Evolutionary conservation across 2,888 invertebrate species (phyloP), one percentile per base, ranked within the genome.

Genomic region (Liodrosophila aerea): DNA sequence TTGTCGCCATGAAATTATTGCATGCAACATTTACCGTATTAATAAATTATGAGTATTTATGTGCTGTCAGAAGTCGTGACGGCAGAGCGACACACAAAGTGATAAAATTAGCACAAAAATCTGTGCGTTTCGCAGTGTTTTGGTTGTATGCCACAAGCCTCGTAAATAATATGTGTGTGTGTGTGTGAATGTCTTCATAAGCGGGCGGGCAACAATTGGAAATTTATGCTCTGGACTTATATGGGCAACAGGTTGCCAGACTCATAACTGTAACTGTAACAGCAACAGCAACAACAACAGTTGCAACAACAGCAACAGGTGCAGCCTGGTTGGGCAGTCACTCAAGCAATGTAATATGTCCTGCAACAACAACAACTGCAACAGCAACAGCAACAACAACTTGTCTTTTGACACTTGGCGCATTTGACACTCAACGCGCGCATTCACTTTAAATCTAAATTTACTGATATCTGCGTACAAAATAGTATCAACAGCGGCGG

Each of bases 41-140:
- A 87, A 88, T 87, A 87, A 87, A 87, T 87, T 88, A 88, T 87
- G 82, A 87, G 88, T 88, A 88, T 88, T 88, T 88, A 87, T 88
- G 88, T 87, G 87, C 88, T 88, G 88, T 88, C 88, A 86, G 73
- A 80, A 78, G 85, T 83, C 85, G 78, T 77, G 85, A 78, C 78
- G 78, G 85, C 85, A 84, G 89, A 89, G 88, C 88, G 89, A 87
- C 89, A 86, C 88, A 89, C 89, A 88, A 88, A 88, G 88, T 89
- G 88, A 89, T 89, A 89, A 89, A 88, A 88, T 89, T 89, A 89
- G 87, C 88, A 88, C 89, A 88, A 75, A 88, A 88, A 87, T 85
- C 80, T 75, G 76, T 68, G 73, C 76, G 63, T 74, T 65, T 72
- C 66, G 50, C 73, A 68, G 69, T 34, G 62, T 67, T 70, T 49